Evolutionary conservation across 2,797 vertebrate genomes (phyloP).

Genomic region (Ataeniobius toweri): DNA sequence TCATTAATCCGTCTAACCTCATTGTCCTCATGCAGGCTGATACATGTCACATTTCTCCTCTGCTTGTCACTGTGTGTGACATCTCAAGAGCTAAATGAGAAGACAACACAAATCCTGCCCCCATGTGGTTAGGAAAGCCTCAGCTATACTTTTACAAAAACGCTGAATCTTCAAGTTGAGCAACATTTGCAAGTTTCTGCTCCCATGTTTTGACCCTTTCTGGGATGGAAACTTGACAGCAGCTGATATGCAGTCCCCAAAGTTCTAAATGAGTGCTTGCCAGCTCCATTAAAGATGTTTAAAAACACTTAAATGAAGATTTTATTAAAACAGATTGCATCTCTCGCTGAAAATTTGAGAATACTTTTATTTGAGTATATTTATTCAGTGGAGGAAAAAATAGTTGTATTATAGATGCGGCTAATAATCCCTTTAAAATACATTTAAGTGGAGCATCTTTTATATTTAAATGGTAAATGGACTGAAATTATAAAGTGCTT

Average conservation of each 20-base stretch:
- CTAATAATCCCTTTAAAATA: no score
- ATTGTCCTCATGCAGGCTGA: constrained; percentile 20
- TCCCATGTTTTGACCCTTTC: constrained; percentile 4
- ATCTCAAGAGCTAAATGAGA: not conserved
- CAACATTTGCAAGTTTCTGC: not conserved
- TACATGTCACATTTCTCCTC: constrained; percentile 20
- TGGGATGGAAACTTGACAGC: not conserved
- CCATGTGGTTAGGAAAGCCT: constrained; percentile 70
- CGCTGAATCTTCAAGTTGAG: not conserved
- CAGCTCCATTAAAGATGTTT: not conserved
- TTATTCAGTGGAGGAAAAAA: no score
- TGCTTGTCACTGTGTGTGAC: not conserved
- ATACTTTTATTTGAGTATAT: no score
- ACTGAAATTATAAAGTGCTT: not conserved
- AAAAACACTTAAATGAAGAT: not conserved
- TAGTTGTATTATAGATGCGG: no score
- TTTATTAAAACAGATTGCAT: no score
- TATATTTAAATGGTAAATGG: not conserved
- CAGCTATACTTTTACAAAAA: constrained; percentile 13
- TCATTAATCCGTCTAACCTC: constrained; percentile 36
- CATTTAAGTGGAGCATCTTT: no score
- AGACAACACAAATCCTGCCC: constrained; percentile 60
- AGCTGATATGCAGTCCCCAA: not conserved
- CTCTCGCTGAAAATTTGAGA: not conserved
- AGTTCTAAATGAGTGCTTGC: not conserved